Evolutionary conservation across 2,797 vertebrate genomes (phyloP).

Genomic region (Cirrhinus molitorella): DNA sequence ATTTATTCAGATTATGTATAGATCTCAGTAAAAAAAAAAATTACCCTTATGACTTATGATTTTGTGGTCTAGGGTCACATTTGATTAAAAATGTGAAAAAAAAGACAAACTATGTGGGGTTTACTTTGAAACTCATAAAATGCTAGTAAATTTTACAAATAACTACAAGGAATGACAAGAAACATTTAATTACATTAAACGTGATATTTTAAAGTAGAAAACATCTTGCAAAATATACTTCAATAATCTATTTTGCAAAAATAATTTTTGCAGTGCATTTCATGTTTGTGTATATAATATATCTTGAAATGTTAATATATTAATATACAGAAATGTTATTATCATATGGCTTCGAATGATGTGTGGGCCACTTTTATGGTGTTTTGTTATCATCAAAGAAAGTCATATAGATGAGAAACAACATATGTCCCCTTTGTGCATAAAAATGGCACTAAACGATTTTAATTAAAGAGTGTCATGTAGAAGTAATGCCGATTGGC

Average conservation of each 20-base stretch:
- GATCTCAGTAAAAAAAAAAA: no score
- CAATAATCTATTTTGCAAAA: neutral
- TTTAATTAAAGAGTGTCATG: neutral
- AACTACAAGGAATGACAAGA: neutral
- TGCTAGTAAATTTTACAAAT: neutral
- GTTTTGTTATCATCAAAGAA: neutral
- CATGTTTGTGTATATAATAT: neutral
- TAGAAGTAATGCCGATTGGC: slow-evolving; percentile 4
- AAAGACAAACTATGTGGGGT: no score
- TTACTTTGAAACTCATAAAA: neutral
- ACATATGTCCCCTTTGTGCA: neutral
- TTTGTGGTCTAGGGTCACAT: no score
- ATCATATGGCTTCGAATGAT: neutral
- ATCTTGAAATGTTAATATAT: neutral
- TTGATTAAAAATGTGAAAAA: no score
- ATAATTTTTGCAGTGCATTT: neutral
- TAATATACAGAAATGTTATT: neutral
- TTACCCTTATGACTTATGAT: no score
- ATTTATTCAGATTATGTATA: no score
- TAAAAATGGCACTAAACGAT: neutral
- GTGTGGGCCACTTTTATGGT: neutral
- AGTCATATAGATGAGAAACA: neutral
- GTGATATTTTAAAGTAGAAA: neutral
- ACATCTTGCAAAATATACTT: neutral
- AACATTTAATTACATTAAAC: neutral